Base-by-base conservation (phyloP, 2,797 vertebrate species). In the Naso thynnoides region DNA sequence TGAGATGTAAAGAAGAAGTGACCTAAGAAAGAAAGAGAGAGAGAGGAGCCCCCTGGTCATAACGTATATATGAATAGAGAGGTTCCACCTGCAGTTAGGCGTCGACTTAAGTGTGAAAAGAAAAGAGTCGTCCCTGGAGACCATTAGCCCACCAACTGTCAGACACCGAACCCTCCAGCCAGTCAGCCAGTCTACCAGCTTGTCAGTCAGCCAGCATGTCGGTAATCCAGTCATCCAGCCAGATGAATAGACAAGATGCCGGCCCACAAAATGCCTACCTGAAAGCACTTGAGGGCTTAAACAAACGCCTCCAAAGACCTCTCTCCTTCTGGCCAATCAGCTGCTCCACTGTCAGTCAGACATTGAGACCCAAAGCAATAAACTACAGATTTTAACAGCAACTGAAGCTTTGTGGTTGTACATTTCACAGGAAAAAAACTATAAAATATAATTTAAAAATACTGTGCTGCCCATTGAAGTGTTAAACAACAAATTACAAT, bases 171-270 rank as follows among this genome's bases (percentile, higher is more conserved):
- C 29, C 23, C 24, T 49, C 5, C 31, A 69, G 6, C 31, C 27
- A 61, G 29, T 33, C 3, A 55, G 41, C 42, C 31, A 31, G 52
- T 42, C 45, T 13, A 8, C 18, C 45, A 29, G 39, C 18, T 54
- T 45, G 54, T 60, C 62, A 66, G 15, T 60, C 47, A 66, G 39
- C 48, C 18, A 0, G 6, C 3, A 8, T 42, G 45, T 23, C 61
- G 58, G 26, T 26, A 36, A 53, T 74, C 10, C 63, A 39, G 9
- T 31, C 58, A 62, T 36, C 29, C 49, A 21, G 23, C 38, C 45
- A 59, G 33, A 73, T 45, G 26, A 57, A 56, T 47, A 29, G 33
- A 41, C 44, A 44, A 73, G 47, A 58, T 26, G 53, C 47, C 23
- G 38, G 47, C 14, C 18, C 11, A 21, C 11, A n/a, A 45, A 29